Evolutionary conservation across 2,113 vertebrate genomes (phyloP), one percentile per base, ranked within the genome.

Genomic region (Himantopus leucocephalus): DNA sequence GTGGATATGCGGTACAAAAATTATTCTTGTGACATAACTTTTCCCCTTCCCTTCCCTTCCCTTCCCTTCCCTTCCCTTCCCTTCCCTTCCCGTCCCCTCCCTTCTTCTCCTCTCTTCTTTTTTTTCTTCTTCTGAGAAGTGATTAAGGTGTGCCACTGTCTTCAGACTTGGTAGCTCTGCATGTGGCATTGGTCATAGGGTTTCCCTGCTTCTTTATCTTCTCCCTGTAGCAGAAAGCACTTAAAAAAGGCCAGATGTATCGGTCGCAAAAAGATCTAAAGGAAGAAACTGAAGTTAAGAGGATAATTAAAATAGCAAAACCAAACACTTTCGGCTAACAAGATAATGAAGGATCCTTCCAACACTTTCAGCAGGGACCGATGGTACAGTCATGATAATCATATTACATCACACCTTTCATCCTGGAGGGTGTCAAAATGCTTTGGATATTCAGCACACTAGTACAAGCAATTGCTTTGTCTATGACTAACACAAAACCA

Each of bases 241-340:
- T 86, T 80, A 3, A 45, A 82, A 89, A 94, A 87, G 21, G 10
- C 21, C 59, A 62, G 41, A 24, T 20, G 2, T 60, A 62, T 64
- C 0, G 0, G 64, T 8, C 73, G 32, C 16, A 62, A 48, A 86
- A n/a, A 78, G 29, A 67, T 45, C 52, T 67, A 62, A 72, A 47
- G 34, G 9, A 90, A 72, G 35, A 72, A 85, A 78, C 18, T 13
- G 34, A 85, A 84, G 56, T 26, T 55, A 87, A 91, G 37, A 72
- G 60, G 50, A 52, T 91, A 94, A 81, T 94, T 91, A 88, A 91
- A 94, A 71, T 24, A 79, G 22, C 66, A 76, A 96, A 95, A 15
- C 29, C 58, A 72, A 60, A 34, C 29, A 45, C 32, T 50, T 72
- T 47, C 50, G 34, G 20, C 62, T 73, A 82, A 81, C 35, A 77